These are phyloP conservation scores for Acipenser ruthenus DNA, from an alignment of 2,797 vertebrate species.

Conservation along the genomic window DNA sequence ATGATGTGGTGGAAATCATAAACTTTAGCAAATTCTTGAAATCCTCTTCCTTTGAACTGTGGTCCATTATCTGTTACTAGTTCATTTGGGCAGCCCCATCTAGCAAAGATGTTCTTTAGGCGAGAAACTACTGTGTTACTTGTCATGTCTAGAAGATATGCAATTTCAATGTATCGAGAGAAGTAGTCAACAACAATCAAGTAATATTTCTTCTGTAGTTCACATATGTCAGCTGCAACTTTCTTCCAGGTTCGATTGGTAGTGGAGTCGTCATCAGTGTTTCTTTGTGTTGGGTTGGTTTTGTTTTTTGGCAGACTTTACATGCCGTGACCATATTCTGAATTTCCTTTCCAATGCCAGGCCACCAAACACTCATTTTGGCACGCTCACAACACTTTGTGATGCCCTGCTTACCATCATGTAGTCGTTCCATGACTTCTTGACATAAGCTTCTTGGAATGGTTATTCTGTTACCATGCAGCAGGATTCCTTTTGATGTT, in stretches of 20 bases:
- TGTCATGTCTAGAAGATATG: slow-evolving; percentile 25
- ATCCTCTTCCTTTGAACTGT: slow-evolving; percentile 28
- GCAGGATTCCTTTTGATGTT: background rate
- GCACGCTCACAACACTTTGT: background rate
- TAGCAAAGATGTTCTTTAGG: slow-evolving; percentile 29
- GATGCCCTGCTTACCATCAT: background rate
- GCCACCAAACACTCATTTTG: no score
- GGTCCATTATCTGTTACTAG: slow-evolving; percentile 12
- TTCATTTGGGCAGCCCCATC: no score
- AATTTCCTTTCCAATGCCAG: background rate
- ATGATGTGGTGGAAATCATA: no score
- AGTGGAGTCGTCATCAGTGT: background rate
- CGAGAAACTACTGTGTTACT: slow-evolving; percentile 27
- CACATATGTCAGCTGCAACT: background rate
- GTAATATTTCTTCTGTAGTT: background rate
- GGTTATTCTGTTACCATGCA: background rate
- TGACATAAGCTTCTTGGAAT: background rate
- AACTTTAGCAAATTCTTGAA: slow-evolving; percentile 33
- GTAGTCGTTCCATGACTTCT: background rate
- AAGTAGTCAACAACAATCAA: background rate
- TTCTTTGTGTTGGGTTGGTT: background rate
- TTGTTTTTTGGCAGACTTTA: background rate
- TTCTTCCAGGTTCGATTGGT: background rate
- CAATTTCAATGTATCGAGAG: slow-evolving; percentile 5
- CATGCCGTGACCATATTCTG: background rate